Conservation (phyloP, 2,113 vertebrate genomes). For the Columba livia region DNA sequence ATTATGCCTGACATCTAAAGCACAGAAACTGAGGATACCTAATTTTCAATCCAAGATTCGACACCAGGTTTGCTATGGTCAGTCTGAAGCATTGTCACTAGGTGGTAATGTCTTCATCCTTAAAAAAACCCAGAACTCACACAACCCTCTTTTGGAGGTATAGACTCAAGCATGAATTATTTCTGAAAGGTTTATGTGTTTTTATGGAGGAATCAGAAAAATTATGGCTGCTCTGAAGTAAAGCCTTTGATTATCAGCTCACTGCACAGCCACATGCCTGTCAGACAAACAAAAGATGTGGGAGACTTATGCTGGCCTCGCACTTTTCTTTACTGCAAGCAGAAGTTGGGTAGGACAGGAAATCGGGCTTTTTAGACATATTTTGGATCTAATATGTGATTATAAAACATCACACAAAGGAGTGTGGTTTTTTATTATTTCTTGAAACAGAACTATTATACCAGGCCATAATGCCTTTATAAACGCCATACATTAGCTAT, state of each 20-base stretch:
- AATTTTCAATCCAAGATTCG: background rate
- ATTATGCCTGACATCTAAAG: background rate
- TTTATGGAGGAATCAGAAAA: background rate
- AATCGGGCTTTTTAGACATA: background rate
- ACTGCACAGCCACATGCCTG: background rate
- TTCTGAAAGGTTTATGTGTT: background rate
- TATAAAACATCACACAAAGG: background rate
- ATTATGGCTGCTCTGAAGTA: background rate
- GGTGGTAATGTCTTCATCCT: slow-evolving; percentile 4
- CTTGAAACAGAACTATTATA: background rate
- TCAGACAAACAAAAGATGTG: background rate
- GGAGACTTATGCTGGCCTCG: background rate
- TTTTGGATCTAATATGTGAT: background rate
- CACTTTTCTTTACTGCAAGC: background rate
- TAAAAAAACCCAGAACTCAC: background rate
- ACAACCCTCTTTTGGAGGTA: background rate
- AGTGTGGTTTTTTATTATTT: background rate
- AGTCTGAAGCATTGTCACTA: background rate
- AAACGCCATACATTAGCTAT: background rate
- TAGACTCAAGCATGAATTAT: background rate
- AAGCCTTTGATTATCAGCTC: slow-evolving; percentile 28
- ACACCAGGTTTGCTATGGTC: background rate
- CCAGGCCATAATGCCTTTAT: background rate
- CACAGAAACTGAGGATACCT: background rate
- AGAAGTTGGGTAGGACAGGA: background rate